Percentiles rank a stretch among this genome's conserved stretches.
Evolutionary conservation across 2,888 invertebrate species (phyloP).

Genomic region (Polyommatus iphigenia): DNA sequence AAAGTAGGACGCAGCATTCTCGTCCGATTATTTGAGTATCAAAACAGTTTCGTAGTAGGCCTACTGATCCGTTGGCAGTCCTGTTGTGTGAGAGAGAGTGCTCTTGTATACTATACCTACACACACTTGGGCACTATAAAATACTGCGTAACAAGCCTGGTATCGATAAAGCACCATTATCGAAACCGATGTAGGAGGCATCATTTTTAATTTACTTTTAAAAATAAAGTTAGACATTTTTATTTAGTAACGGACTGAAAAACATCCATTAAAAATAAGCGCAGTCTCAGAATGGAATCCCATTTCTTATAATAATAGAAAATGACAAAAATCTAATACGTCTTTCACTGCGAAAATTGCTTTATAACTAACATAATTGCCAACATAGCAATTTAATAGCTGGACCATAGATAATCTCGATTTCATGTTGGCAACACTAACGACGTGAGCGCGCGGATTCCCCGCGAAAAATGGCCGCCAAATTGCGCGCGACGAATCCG

Average conservation of each 20-base stretch:
- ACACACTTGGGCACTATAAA: neutral
- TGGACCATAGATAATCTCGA: conserved; percentile 65
- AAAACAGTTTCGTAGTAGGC: too few relatives aligned
- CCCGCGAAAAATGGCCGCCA: conserved; percentile 65
- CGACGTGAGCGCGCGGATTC: conserved; percentile 64
- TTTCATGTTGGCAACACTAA: conserved; percentile 77
- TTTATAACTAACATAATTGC: conserved; percentile 64
- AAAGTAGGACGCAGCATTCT: too few relatives aligned
- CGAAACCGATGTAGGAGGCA: neutral
- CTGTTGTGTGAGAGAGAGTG: too few relatives aligned
- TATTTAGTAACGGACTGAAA: neutral
- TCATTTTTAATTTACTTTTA: neutral
- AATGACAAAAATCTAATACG: conserved; percentile 22
- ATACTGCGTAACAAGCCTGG: neutral
- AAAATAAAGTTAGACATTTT: neutral
- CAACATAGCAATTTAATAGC: conserved; percentile 66
- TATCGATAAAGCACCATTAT: too few relatives aligned
- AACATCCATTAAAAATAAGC: neutral
- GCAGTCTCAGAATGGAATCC: neutral
- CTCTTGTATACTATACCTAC: neutral
- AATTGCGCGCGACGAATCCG: conserved; percentile 70
- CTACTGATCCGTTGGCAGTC: too few relatives aligned
- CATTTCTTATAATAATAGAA: conserved; percentile 8
- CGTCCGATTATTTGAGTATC: too few relatives aligned
- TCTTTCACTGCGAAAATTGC: conserved; percentile 51